These are phyloP conservation scores for Thomomys bottae DNA, from an alignment of 2,113 vertebrate genomes.

Conservation along the genomic window DNA sequence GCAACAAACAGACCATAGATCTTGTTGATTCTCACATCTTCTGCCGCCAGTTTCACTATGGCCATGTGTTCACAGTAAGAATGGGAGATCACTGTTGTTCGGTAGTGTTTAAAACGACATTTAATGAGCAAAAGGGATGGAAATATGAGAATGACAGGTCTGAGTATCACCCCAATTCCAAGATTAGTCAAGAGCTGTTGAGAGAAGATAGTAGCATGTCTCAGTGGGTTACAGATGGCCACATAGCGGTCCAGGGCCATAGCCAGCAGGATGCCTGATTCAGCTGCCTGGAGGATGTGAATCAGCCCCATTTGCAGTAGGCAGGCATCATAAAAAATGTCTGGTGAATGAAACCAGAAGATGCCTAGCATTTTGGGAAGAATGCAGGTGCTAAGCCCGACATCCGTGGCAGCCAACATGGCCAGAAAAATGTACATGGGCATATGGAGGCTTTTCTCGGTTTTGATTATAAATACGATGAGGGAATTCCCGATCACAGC, in stretches of 20 bases:
- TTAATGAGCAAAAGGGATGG: slow-evolving; percentile 54
- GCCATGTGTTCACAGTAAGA: slow-evolving; percentile 72
- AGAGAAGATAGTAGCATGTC: slow-evolving; percentile 70
- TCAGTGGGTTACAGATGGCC: slow-evolving; percentile 73
- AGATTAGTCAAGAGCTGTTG: slow-evolving; percentile 7
- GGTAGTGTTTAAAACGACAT: background rate
- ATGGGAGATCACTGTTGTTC: slow-evolving; percentile 48
- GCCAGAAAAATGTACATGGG: slow-evolving; percentile 72
- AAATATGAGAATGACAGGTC: background rate
- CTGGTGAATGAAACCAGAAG: slow-evolving; percentile 64
- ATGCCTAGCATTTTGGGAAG: slow-evolving; percentile 72
- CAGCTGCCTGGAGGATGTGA: slow-evolving; percentile 63
- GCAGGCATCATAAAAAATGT: slow-evolving; percentile 62
- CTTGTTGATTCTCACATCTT: slow-evolving; percentile 47
- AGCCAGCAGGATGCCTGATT: slow-evolving; percentile 64
- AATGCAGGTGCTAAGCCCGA: slow-evolving; percentile 63
- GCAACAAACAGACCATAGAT: slow-evolving; percentile 54
- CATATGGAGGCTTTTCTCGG: slow-evolving; percentile 54
- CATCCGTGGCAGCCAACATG: slow-evolving; percentile 67
- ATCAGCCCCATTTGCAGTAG: slow-evolving; percentile 73
- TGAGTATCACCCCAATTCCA: slow-evolving; percentile 7
- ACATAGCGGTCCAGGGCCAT: slow-evolving; percentile 78
- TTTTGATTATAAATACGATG: slow-evolving; percentile 41
- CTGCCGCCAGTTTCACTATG: slow-evolving; percentile 59
- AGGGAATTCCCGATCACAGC: slow-evolving; percentile 48